Evolutionary conservation across 2,797 vertebrate species (phyloP).

Genomic region (Enteromius afrohamiltoni): DNA sequence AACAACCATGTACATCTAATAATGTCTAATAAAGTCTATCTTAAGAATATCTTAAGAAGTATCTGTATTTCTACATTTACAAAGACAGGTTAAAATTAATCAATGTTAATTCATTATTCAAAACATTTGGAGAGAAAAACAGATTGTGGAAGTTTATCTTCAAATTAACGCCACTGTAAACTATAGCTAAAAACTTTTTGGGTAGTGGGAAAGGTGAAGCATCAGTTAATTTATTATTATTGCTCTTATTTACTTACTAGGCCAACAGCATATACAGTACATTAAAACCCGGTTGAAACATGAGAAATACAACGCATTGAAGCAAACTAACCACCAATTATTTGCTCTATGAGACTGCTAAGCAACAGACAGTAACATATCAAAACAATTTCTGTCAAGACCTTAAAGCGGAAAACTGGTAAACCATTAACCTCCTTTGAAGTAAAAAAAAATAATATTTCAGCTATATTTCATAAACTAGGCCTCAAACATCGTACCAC

Average conservation of each 20-base stretch:
- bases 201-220: not conserved
- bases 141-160: not conserved
- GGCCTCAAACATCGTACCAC: not conserved
- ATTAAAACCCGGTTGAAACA: not conserved
- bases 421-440: conserved; percentile 25
- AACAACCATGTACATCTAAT: not conserved
- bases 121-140: not conserved
- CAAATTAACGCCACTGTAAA: not conserved
- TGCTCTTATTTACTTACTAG: not conserved
- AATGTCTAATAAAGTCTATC: not conserved
- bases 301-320: not conserved
- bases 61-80: not conserved
- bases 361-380: not conserved
- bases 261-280: not conserved
- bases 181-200: not conserved
- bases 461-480: not conserved
- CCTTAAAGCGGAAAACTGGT: not conserved
- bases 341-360: not conserved
- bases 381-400: conserved; percentile 4
- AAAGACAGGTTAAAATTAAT: not conserved
- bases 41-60: too few species aligned
- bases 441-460: not conserved
- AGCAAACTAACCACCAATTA: not conserved
- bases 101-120: too few species aligned
- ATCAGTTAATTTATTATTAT: not conserved